phyloP scores from a whole-genome alignment of 2,888 invertebrate genomes.

The Iselma pallidipennis region DNA sequence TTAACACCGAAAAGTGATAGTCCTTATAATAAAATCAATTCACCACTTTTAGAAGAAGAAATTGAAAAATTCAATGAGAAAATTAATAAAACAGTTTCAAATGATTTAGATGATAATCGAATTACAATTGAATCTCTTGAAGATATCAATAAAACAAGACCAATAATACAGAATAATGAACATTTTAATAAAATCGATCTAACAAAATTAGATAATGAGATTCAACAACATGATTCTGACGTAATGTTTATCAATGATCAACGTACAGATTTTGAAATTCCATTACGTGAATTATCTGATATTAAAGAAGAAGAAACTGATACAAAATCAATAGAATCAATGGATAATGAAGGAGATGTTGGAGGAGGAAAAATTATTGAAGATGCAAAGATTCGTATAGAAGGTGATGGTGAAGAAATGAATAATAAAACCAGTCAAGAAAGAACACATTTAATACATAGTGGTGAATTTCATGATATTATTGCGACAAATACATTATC shows the following conservation, averaged over 20 bases:
- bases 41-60: constrained; percentile 10
- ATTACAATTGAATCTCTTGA: neutral
- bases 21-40: neutral
- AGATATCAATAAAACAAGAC: neutral
- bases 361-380: neutral
- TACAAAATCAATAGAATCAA: neutral
- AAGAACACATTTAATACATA: constrained; percentile 53
- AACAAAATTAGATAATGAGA: neutral
- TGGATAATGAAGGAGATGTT: constrained; percentile 2
- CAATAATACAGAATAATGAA: neutral
- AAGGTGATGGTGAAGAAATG: neutral
- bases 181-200: neutral
- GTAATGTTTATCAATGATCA: neutral
- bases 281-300: constrained; percentile 13
- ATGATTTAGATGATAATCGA: neutral
- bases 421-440: neutral
- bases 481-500: neutral
- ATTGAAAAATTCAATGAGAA: constrained; percentile 10
- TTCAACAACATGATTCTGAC: neutral
- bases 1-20: neutral
- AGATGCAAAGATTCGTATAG: neutral
- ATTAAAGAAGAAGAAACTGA: constrained; percentile 26
- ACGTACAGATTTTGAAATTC: neutral
- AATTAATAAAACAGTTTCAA: neutral
- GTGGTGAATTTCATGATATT: constrained; percentile 62